These are phyloP conservation scores for Pangasius mekongensis DNA, from an alignment of 2,797 vertebrate genomes.

Conservation along the genomic window DNA sequence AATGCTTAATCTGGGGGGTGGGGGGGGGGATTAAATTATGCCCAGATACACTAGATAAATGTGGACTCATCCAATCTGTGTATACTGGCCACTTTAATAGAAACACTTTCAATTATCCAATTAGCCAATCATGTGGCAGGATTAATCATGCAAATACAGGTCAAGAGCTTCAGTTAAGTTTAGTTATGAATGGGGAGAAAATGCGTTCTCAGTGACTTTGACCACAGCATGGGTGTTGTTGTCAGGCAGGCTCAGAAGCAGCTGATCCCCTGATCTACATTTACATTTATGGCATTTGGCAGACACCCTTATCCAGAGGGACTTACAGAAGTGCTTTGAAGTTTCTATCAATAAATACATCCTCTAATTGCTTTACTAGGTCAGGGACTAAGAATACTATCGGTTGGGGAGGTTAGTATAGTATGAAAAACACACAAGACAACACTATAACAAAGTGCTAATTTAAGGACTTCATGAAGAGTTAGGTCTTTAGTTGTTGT, in stretches of 20 bases:
- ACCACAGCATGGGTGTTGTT: no score
- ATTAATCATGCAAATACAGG: background rate
- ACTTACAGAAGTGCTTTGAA: no score
- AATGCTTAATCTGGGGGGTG: constrained; percentile 73
- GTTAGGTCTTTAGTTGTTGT: background rate
- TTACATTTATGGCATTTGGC: no score
- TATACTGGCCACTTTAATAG: background rate
- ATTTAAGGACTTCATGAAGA: background rate
- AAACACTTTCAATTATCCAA: background rate
- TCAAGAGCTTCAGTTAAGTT: background rate
- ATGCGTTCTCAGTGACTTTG: no score
- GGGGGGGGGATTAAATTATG: constrained; percentile 64
- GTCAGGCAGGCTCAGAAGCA: no score
- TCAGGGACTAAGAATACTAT: no score
- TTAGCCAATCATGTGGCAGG: background rate
- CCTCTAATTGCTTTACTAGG: no score
- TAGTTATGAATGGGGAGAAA: no score
- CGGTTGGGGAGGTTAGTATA: no score
- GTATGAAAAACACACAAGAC: background rate
- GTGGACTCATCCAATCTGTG: background rate
- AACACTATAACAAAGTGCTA: background rate
- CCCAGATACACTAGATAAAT: constrained; percentile 60
- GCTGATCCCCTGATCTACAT: no score
- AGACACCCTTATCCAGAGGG: no score
- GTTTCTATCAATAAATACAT: no score